Conservation (phyloP, 2,888 invertebrate genomes). For the Heteropelma amictum region DNA sequence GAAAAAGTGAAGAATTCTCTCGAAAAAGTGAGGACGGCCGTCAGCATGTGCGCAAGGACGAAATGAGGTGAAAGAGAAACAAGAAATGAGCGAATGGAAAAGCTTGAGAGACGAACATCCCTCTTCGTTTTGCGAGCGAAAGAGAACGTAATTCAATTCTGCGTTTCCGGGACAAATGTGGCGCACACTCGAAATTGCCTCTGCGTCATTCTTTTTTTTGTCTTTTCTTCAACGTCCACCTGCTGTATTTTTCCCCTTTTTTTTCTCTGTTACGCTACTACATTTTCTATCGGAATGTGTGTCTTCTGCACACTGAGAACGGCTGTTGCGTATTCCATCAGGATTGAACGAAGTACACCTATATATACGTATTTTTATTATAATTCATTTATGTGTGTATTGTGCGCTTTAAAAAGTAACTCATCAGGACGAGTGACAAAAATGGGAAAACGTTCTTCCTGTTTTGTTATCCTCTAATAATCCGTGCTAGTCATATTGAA, state of each 20-base stretch:
- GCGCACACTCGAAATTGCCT: slow-evolving; percentile 44
- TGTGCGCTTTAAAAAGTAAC: not conserved
- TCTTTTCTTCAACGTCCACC: not conserved
- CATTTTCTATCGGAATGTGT: slow-evolving; percentile 19
- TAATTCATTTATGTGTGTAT: slow-evolving; percentile 1
- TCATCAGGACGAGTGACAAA: slow-evolving; percentile 15
- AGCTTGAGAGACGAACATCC: slow-evolving; percentile 14
- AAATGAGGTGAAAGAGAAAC: slow-evolving; percentile 19
- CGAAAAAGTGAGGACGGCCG: slow-evolving; percentile 14
- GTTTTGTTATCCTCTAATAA: no score
- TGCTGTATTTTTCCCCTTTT: not conserved
- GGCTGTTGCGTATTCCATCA: no score
- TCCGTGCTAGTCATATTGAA: no score
- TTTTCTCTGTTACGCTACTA: not conserved
- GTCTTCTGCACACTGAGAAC: slow-evolving; percentile 12
- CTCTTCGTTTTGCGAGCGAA: slow-evolving; percentile 24
- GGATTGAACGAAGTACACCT: no score
- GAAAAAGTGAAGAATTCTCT: not conserved
- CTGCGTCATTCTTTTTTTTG: slow-evolving; percentile 28
- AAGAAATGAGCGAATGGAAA: slow-evolving; percentile 9
- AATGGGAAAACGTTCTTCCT: slow-evolving; percentile 27
- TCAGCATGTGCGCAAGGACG: slow-evolving; percentile 18
- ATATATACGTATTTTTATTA: slow-evolving; percentile 11
- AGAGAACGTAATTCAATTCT: slow-evolving; percentile 45
- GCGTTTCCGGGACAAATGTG: slow-evolving; percentile 43